These are phyloP conservation scores for Neolamprologus cancellatus DNA, from an alignment of 2,113 vertebrate species.

Conservation along the genomic window DNA sequence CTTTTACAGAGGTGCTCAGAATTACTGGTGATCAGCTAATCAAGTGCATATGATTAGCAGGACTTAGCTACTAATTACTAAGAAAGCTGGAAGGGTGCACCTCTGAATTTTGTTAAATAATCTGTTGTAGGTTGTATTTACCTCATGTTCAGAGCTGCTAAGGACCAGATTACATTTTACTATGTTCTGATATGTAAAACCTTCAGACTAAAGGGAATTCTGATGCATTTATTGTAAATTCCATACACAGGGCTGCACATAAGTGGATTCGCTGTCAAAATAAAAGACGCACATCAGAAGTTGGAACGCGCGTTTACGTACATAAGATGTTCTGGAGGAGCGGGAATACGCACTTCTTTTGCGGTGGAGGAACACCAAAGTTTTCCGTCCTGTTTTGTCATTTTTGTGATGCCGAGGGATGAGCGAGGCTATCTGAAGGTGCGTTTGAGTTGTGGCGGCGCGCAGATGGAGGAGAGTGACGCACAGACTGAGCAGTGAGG, in stretches of 20 bases:
- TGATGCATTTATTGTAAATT: not conserved
- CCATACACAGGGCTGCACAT: not conserved
- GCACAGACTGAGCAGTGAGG: slow-evolving; percentile 49
- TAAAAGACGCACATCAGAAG: rapidly evolving
- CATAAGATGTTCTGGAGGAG: not conserved
- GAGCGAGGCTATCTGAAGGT: not conserved
- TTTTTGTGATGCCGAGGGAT: not conserved
- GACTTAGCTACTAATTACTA: not conserved
- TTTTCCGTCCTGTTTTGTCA: not conserved
- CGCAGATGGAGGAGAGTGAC: slow-evolving; percentile 45
- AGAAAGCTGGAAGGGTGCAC: not conserved
- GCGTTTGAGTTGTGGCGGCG: slow-evolving; percentile 29
- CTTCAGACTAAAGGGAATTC: not conserved
- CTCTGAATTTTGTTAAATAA: not conserved
- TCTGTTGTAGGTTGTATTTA: not conserved
- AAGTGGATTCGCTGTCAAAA: not conserved
- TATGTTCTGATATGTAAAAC: not conserved
- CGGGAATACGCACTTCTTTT: not conserved
- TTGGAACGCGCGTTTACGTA: rapidly evolving
- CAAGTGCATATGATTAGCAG: not conserved
- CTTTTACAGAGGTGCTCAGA: not conserved
- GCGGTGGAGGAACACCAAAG: not conserved
- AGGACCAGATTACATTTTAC: not conserved
- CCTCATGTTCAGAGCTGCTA: not conserved
- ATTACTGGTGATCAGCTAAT: not conserved